These are phyloP conservation scores for Corbicula japonica DNA, from an alignment of 2,888 invertebrate genomes.

Conservation along the genomic window DNA sequence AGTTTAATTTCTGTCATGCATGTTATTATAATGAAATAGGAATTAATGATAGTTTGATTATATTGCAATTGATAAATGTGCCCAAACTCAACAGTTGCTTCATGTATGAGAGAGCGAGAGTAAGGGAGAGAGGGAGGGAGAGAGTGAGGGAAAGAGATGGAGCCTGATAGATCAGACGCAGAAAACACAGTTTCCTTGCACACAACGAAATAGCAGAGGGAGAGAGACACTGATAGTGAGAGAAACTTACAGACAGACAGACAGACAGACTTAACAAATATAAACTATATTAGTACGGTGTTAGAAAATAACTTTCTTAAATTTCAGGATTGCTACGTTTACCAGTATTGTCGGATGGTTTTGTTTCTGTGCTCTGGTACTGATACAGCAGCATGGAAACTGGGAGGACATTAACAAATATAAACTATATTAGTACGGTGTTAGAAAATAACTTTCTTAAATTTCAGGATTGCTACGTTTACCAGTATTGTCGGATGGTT, in stretches of 20 bases:
- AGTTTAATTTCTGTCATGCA: not conserved
- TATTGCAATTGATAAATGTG: not conserved
- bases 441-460: not conserved
- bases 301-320: not conserved
- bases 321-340: slow-evolving; percentile 18
- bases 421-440: not conserved
- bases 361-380: not conserved
- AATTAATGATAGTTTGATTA: not conserved
- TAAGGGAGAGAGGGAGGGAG: no score
- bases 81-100: not conserved
- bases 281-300: not conserved
- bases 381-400: slow-evolving; percentile 26
- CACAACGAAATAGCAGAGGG: no score
- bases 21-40: not conserved
- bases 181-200: no score
- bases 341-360: slow-evolving; percentile 25
- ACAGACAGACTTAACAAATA: no score
- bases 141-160: no score
- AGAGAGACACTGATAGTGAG: no score
- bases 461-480: slow-evolving; percentile 38
- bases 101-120: no score
- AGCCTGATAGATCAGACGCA: no score
- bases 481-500: slow-evolving; percentile 44
- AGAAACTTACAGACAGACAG: no score
- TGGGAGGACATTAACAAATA: slow-evolving; percentile 28